These are phyloP conservation scores for Torymus tubicola DNA, from an alignment of 2,888 invertebrate genomes.

Conservation along the genomic window DNA sequence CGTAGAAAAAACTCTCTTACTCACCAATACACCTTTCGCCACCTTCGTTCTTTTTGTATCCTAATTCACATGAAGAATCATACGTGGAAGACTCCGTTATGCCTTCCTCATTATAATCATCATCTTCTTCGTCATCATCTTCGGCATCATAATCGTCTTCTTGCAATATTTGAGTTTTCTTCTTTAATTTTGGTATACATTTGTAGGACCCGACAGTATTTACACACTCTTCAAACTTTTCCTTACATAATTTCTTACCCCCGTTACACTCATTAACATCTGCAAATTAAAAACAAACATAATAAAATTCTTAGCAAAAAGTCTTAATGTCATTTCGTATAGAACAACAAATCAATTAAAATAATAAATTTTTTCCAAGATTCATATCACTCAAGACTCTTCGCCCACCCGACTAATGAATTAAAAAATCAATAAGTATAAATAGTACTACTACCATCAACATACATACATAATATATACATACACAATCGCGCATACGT, in stretches of 20 bases:
- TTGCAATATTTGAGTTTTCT: constrained; percentile 67
- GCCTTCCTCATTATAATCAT: constrained; percentile 64
- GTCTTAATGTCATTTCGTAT: neutral
- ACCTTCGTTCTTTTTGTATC: constrained; percentile 76
- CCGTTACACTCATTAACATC: constrained; percentile 82
- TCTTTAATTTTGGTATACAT: constrained; percentile 65
- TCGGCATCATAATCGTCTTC: constrained; percentile 69
- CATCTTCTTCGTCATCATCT: constrained; percentile 65
- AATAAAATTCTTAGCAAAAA: neutral
- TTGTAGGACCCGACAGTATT: constrained; percentile 78
- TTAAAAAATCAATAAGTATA: no score
- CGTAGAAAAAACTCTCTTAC: constrained; percentile 42
- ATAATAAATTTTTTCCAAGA: neutral
- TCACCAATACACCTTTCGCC: constrained; percentile 75
- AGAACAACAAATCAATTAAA: neutral
- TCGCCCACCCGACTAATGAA: no score
- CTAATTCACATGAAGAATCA: constrained; percentile 70
- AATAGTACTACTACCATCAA: no score
- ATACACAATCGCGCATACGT: constrained; percentile 54
- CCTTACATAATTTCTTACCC: constrained; percentile 60
- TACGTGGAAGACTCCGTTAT: constrained; percentile 67
- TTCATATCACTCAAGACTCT: no score
- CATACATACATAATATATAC: no score
- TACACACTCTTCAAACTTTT: constrained; percentile 71
- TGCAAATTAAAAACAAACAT: constrained; percentile 62